Base-by-base conservation (phyloP, 2,113 vertebrate species). In the Panthera leo region DNA sequence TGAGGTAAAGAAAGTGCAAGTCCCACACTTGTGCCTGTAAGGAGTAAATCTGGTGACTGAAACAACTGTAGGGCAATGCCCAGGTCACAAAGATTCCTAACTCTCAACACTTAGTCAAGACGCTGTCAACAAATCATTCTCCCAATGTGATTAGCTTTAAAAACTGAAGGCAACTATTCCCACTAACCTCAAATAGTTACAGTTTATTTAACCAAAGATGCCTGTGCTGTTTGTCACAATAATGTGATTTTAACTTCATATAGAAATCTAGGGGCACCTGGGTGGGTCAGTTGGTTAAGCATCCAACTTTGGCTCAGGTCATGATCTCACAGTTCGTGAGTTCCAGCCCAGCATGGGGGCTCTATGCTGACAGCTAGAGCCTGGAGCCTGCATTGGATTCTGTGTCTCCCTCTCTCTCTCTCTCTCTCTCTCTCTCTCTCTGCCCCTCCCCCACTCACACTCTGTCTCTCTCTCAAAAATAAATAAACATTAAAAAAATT, bases 221-320 rank as follows among this genome's bases (percentile, higher is more conserved):
- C 48, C 65, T 31, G 42, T 23, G 73, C 10, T 85, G 27, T 73
- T 63, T 75, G 42, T 67, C 71, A 48, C 1, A 0, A 76, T 91
- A 89, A 25, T 94, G 18, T 63, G 71, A 89, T 73, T 95, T 84
- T 85, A 91, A 87, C 5, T 65, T 78, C 67, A 90, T 36, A 83
- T 11, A 84, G 80, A 89, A 96, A 83, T 78, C 75, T 45, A 45
- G 73, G 21, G 6, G 73, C 25, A 1, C 73, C 39, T 45, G n/a
- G 68, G 68, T 21, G 68, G 34, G n/a, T 71, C n/a, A 10, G n/a
- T 36, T 15, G 7, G 68, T 71, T 71, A 71, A 10, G 18, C n/a
- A 15, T 36, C 68, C n/a, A 34, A 34, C 67, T n/a, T 70, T 14
- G 36, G 68, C 16, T n/a, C 34, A 36, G 68, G 34, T 70, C 34